These are phyloP conservation scores for Drosophila pseudoananassae DNA, from an alignment of 1,140 invertebrate species.

Conservation along the genomic window DNA sequence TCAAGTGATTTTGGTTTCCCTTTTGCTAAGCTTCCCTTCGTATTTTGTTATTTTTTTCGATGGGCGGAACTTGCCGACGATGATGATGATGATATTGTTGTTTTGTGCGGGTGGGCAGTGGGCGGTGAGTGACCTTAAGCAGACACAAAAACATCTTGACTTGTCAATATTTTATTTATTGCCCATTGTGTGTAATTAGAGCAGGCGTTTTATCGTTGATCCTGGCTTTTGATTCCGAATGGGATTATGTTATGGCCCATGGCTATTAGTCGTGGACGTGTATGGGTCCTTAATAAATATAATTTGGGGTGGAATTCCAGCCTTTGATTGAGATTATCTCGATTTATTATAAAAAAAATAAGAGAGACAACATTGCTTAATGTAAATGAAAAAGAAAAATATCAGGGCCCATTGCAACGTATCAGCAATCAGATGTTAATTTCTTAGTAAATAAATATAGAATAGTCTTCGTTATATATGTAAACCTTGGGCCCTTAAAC, in stretches of 20 bases:
- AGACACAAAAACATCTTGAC: constrained; percentile 77
- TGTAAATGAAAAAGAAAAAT: neutral
- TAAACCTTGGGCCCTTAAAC: too few species aligned
- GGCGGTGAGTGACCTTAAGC: constrained; percentile 28
- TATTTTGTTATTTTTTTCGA: constrained; percentile 22
- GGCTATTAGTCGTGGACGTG: constrained; percentile 15
- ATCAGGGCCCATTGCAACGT: neutral
- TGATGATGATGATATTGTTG: constrained; percentile 5
- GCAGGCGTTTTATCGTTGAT: constrained; percentile 60
- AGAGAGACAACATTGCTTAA: neutral
- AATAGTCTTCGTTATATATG: too few species aligned
- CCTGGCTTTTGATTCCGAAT: constrained; percentile 35
- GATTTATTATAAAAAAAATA: neutral
- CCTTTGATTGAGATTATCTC: neutral
- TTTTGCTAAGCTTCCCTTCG: constrained; percentile 48
- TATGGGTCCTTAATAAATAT: constrained; percentile 2
- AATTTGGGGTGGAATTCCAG: neutral
- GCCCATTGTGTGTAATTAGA: constrained; percentile 74
- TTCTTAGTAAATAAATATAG: neutral
- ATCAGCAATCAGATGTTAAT: neutral
- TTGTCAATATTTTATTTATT: constrained; percentile 81
- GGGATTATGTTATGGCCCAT: constrained; percentile 37
- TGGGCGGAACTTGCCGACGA: constrained; percentile 17
- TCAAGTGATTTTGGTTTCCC: constrained; percentile 68
- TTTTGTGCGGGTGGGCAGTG: neutral